Percentiles rank a stretch among this genome's conserved stretches.
Conservation (phyloP, 1,140 invertebrate genomes). For the Papilio xuthus region DNA sequence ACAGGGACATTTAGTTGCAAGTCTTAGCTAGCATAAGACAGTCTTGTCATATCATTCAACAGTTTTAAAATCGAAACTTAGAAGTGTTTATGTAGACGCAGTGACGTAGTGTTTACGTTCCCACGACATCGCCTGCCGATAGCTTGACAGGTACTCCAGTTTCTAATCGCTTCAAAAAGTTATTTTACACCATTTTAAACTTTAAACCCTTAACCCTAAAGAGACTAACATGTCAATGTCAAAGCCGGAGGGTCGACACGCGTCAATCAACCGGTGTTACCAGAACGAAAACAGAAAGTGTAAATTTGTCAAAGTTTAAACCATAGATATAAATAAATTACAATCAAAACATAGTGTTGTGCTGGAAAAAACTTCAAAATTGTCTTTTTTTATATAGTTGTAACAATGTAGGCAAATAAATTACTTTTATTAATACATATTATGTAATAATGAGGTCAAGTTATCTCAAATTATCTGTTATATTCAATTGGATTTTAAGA, state of each 20-base stretch:
- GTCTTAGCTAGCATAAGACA: background rate
- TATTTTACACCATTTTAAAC: constrained; percentile 40
- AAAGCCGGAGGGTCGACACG: constrained; percentile 44
- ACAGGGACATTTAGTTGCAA: background rate
- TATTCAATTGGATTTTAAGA: constrained; percentile 16
- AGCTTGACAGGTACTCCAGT: constrained; percentile 45
- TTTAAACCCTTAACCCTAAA: constrained; percentile 35
- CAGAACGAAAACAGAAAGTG: constrained; percentile 46
- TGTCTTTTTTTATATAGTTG: background rate
- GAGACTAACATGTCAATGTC: constrained; percentile 17
- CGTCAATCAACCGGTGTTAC: constrained; percentile 51
- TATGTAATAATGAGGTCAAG: constrained; percentile 8
- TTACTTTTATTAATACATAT: background rate
- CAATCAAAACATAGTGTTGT: background rate
- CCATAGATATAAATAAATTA: constrained; percentile 14
- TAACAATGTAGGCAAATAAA: background rate
- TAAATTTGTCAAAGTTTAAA: constrained; percentile 42
- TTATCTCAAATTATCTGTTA: constrained; percentile 9
- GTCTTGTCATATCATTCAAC: background rate
- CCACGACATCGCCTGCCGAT: constrained; percentile 62
- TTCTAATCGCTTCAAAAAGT: constrained; percentile 15
- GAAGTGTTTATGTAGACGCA: background rate
- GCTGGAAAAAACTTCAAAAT: background rate
- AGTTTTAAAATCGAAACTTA: background rate
- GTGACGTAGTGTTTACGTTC: constrained; percentile 59